Conservation (phyloP, 2,888 invertebrate species). For the Camponotus fellah region DNA sequence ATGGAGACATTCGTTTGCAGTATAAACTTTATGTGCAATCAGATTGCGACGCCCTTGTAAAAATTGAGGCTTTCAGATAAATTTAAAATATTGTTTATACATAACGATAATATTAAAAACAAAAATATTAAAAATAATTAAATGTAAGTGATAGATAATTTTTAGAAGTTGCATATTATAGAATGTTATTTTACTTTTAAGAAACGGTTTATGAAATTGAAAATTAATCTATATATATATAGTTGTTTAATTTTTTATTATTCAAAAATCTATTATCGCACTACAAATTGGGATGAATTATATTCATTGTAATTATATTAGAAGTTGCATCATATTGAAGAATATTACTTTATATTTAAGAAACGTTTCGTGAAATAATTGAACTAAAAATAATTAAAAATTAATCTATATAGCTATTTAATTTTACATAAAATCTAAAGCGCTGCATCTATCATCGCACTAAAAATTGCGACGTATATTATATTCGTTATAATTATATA, state of each 20-base stretch:
- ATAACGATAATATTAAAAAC: neutral
- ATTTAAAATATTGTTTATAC: neutral
- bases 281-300: too few species aligned
- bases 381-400: neutral
- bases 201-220: neutral
- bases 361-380: neutral
- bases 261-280: too few species aligned
- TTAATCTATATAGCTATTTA: neutral
- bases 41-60: neutral
- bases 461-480: neutral
- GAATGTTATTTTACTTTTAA: neutral
- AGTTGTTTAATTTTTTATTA: too few species aligned
- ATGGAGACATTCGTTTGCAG: neutral
- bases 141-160: neutral
- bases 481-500: neutral
- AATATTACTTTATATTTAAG: neutral
- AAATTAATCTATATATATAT: neutral
- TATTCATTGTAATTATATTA: neutral
- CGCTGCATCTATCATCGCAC: too few species aligned
- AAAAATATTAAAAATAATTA: neutral
- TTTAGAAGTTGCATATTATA: neutral
- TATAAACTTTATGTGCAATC: neutral
- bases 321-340: neutral
- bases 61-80: neutral
- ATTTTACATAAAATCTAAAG: too few species aligned